Percentiles rank a stretch among this genome's conserved stretches.
Evolutionary conservation across 1,140 invertebrate genomes (phyloP).

Genomic region (Eufriesea mexicana): DNA sequence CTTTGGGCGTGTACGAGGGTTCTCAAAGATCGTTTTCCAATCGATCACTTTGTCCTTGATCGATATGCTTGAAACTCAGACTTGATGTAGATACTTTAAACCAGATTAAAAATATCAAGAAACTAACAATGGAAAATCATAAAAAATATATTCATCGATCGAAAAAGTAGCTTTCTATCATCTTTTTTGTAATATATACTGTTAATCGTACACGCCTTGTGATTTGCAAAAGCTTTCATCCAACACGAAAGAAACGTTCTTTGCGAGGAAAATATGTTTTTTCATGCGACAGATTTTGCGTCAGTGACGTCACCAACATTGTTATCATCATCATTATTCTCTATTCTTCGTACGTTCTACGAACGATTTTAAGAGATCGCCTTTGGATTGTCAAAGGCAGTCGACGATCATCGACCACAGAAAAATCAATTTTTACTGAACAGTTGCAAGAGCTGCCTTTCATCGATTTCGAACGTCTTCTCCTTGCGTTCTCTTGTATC

Average conservation of each 20-base stretch:
- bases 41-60: too few relatives aligned
- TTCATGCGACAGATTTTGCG: neutral
- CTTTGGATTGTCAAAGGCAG: slow-evolving; percentile 1
- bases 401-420: slow-evolving; percentile 39
- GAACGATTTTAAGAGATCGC: neutral
- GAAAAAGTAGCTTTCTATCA: too few relatives aligned
- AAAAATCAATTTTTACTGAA: slow-evolving; percentile 20
- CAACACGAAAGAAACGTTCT: slow-evolving; percentile 12
- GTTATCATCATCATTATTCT: neutral
- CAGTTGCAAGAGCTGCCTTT: slow-evolving; percentile 40
- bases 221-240: slow-evolving; percentile 10
- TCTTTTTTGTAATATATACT: too few relatives aligned
- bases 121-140: too few relatives aligned
- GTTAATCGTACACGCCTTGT: slow-evolving; percentile 6
- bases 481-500: slow-evolving; percentile 38
- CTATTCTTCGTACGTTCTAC: neutral
- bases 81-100: too few relatives aligned
- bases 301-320: neutral
- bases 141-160: too few relatives aligned
- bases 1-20: slow-evolving; percentile 23
- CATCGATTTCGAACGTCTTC: slow-evolving; percentile 51
- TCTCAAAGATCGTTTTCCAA: neutral
- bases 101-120: too few relatives aligned
- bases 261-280: neutral
- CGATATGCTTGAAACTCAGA: too few relatives aligned